Percentiles rank a stretch among this genome's conserved stretches.
phyloP scores from a whole-genome alignment of 2,888 invertebrate genomes.

The Herminia tarsipennalis region DNA sequence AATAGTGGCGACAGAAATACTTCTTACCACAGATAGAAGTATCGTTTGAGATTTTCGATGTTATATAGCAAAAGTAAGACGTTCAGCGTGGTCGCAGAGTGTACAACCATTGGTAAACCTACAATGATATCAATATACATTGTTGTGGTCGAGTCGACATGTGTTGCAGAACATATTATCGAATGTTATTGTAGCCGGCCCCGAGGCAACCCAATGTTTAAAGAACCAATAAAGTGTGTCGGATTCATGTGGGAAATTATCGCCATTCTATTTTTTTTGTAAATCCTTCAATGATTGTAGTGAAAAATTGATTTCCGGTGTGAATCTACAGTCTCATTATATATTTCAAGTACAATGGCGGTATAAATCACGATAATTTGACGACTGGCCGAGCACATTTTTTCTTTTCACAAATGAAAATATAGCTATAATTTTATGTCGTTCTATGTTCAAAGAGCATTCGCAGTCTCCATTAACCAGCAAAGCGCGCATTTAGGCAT shows the following conservation, averaged over 20 bases:
- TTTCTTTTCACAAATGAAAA: background rate
- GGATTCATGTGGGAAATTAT: background rate
- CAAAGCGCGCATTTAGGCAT: constrained; percentile 1
- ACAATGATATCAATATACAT: background rate
- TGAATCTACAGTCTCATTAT: too few species aligned
- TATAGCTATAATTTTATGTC: background rate
- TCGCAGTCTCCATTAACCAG: background rate
- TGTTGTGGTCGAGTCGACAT: background rate
- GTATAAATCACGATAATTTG: too few species aligned
- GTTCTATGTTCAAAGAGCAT: background rate
- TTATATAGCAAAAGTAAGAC: too few species aligned
- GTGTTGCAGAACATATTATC: background rate
- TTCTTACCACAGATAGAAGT: too few species aligned
- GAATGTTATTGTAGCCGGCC: constrained; percentile 5
- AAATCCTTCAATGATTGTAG: too few species aligned
- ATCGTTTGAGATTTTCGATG: too few species aligned
- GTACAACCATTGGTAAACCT: background rate
- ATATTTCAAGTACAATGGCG: too few species aligned
- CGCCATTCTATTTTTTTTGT: background rate
- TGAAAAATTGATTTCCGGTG: too few species aligned
- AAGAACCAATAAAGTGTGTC: background rate
- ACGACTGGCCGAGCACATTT: too few species aligned
- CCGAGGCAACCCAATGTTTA: background rate
- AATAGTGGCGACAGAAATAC: too few species aligned
- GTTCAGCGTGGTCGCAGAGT: background rate